Evolutionary conservation across 2,113 vertebrate genomes (phyloP), one percentile per base, ranked within the genome.

Genomic region (Phyllostomus hastatus): DNA sequence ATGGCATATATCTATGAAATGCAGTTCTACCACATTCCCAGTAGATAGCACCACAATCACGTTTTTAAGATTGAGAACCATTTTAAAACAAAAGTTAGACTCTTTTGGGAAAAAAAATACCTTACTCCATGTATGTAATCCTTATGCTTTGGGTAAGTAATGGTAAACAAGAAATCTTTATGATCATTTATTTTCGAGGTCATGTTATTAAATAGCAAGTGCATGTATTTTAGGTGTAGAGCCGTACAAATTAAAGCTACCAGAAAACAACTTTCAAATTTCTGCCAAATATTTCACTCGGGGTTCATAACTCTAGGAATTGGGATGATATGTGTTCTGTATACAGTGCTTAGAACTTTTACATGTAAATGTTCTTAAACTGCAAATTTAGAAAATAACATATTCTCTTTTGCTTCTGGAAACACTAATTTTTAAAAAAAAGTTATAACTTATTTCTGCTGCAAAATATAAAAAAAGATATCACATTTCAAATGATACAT

Each of bases 11-110:
- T 59, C 28, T 91, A 54, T 57, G 64, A 91, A 0, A 4, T 89
- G 52, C 52, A 93, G 0, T 97, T 91, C 91, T 90, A 52, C 76
- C 7, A 28, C 92, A 31, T 31, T 80, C 66, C 98, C 99, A 98
- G 98, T 92, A 99, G 99, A 98, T 98, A 98, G 98, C 99, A 99
- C 95, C 97, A 98, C 91, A 98, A 97, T 94, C 97, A 81, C 98
- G 86, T 89, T 91, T 91, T 15, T 72, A 46, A 48, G 17, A 41
- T 28, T 93, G 88, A 84, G 75, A 95, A 87, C 79, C 64, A 41
- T 57, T 35, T 90, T 46, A 73, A 83, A 93, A 73, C 35, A 83
- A 85, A 94, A 96, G 16, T 87, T 97, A 92, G 79, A 93, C 89
- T 91, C 95, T 76, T 1, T 0, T 78, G 54, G 91, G 88, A 54